Evolutionary conservation across 2,113 vertebrate species (phyloP), one percentile per base, ranked within the genome.

Genomic region (Oostethus manadensis): DNA sequence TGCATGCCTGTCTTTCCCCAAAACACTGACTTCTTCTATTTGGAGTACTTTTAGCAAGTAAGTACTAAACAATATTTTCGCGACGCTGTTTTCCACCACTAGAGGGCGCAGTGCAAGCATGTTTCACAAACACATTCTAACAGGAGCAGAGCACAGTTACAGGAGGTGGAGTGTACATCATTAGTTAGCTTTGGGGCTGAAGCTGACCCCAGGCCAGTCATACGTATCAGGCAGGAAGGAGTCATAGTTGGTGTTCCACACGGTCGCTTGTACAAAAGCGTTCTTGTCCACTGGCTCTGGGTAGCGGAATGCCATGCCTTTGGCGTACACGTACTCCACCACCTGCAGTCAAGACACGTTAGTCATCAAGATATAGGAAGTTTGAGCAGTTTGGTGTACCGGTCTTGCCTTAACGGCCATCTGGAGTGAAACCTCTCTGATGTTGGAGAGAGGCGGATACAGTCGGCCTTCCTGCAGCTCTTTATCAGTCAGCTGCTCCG

Each of bases 231-330:
- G 96, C 62, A 97, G 77, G 80, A 98, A 92, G 64, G 93, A 98
- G 42, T 98, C 94, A 0, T 98, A 99, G 8, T 92, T 66, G 1
- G 91, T 96, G 80, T 79, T 84, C 94, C 95, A 99, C 13, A 94
- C 77, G 62, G 90, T 93, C 1, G 93, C 88, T 6, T 89, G 87
- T 16, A 98, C 71, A 53, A 93, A 92, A 0, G 63, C 44, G 17
- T 84, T 82, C 86, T 99, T 99, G 84, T 98, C 92, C 44, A 85
- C 7, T 0, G 96, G 97, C 68, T 99, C 97, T 1, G 97, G 97
- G 82, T 98, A 97, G 40, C 91, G 92, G 83, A 98, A 99, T 0
- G 97, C 96, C 93, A 98, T 96, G 61, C 93, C 93, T 59, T 94
- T 95, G 49, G 91, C 86, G 8, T 98, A 98, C 18, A 99, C 83